phyloP scores from a whole-genome alignment of 2,888 invertebrate genomes.

The Conchocele bisecta region DNA sequence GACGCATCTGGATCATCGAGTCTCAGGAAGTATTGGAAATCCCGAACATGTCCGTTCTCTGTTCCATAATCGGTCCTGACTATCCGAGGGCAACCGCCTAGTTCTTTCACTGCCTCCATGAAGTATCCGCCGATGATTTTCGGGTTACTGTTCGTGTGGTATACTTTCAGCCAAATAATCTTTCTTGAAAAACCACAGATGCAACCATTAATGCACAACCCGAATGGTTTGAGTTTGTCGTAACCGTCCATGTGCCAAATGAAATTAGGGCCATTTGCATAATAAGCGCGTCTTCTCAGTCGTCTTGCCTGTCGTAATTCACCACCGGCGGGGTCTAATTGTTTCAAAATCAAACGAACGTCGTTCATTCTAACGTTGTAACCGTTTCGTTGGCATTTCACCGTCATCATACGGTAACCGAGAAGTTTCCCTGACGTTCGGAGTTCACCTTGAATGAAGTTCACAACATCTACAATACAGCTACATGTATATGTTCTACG shows the following conservation, averaged over 20 bases:
- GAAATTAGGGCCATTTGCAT: slow-evolving; percentile 38
- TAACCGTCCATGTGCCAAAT: slow-evolving; percentile 45
- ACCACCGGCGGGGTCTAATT: slow-evolving; percentile 21
- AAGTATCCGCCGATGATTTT: slow-evolving; percentile 27
- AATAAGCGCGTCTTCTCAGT: slow-evolving; percentile 23
- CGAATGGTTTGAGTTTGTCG: slow-evolving; percentile 28
- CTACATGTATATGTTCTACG: too few species aligned
- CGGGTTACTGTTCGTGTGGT: slow-evolving; percentile 35
- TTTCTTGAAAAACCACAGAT: slow-evolving; percentile 36
- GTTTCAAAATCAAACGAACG: slow-evolving; percentile 9
- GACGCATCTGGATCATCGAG: neutral
- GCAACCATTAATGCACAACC: too few species aligned
- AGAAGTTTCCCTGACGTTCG: too few species aligned
- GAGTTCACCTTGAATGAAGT: too few species aligned
- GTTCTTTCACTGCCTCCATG: slow-evolving; percentile 22
- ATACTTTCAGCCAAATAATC: slow-evolving; percentile 34
- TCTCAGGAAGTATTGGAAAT: slow-evolving; percentile 12
- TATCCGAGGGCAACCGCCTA: slow-evolving; percentile 9
- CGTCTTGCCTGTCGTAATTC: slow-evolving; percentile 7
- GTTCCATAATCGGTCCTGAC: slow-evolving; percentile 21
- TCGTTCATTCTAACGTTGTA: slow-evolving; percentile 5
- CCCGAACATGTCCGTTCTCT: slow-evolving; percentile 17
- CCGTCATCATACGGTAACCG: neutral
- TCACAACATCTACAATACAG: too few species aligned
- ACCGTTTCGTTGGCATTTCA: neutral